Base-by-base conservation (phyloP, 2,113 vertebrate genomes). In the Agelaius phoeniceus region DNA sequence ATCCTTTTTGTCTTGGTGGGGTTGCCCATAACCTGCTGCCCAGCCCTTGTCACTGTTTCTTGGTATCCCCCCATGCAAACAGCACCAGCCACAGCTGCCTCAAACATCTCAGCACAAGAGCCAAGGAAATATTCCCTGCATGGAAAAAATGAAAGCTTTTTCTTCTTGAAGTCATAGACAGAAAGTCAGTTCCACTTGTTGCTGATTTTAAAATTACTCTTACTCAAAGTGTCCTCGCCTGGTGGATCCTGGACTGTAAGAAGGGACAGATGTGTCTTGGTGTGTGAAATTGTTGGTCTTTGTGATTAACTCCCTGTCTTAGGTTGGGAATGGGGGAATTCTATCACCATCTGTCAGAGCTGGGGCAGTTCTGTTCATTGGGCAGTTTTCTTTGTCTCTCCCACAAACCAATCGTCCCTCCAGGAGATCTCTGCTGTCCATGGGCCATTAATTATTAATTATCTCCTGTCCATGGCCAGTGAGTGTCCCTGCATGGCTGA, bases 31-130 rank as follows among this genome's bases (percentile, higher is more conserved):
- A 19, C 35, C 30, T 44, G 13, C 43, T 49, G 16, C 35, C 41
- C 51, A 28, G 19, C 14, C 0, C 0, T 0, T 11, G 44, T 49
- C 57, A 24, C 6, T 4, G 2, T 43, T 80, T 63, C 54, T 73
- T 27, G 18, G 35, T 33, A 44, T 35, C 21, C 0, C 0, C 22
- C 39, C 17, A 1, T 1, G 8, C 52, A 49, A 51, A 21, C 0
- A 0, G 22, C 57, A 63, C 14, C 30, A 21, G 51, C 54, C 30
- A 80, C 55, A 63, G 66, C 59, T 75, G n/a, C 68, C 69, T 81
- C 57, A 79, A 59, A 44, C 27, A 12, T 10, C 87, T n/a, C 3
- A 8, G 71, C 55, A 78, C 44, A 48, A 49, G 2, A 6, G 39
- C 65, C 24, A 5, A 26, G 46, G 73, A 57, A 89, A 39, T 28